A percentile compares a stretch with the other conserved stretches of the same genome.
phyloP scores from a whole-genome alignment of 2,797 vertebrate species.

The Silurus aristotelis region DNA sequence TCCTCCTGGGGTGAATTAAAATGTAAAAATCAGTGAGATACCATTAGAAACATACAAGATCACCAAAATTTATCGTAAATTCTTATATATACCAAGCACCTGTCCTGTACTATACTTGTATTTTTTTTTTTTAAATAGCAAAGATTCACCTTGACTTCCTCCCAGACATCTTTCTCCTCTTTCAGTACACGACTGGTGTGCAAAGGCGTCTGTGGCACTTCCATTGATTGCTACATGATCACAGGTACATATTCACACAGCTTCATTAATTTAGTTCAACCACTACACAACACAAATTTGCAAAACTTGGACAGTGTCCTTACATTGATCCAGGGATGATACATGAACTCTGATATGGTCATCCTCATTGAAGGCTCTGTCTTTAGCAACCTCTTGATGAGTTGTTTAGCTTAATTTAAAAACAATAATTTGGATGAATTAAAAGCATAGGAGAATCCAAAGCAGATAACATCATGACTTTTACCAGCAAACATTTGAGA shows the following conservation, averaged over 20 bases:
- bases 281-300: not conserved
- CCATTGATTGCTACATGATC: slow-evolving; percentile 85
- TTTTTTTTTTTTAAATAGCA: no score
- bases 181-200: slow-evolving; percentile 96
- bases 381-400: slow-evolving; percentile 92
- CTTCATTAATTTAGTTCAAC: not conserved
- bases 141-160: slow-evolving; percentile 89
- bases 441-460: not conserved
- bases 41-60: not conserved
- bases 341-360: slow-evolving; percentile 98
- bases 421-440: not conserved
- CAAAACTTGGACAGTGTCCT: slow-evolving; percentile 40
- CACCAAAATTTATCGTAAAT: not conserved
- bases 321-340: slow-evolving; percentile 99
- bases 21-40: not conserved
- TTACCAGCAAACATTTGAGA: not conserved
- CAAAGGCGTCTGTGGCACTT: slow-evolving; percentile 94
- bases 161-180: slow-evolving; percentile 95
- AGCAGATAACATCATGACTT: not conserved
- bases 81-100: no score
- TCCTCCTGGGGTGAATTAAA: slow-evolving; percentile 81
- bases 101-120: not conserved
- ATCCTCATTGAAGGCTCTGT: slow-evolving; percentile 96
- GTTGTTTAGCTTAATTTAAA: slow-evolving; percentile 83
- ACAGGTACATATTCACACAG: slow-evolving; percentile 32